A percentile compares a stretch with the other conserved stretches of the same genome.
Conservation (phyloP, 1,140 invertebrate species). For the Drosophila lacertosa region DNA sequence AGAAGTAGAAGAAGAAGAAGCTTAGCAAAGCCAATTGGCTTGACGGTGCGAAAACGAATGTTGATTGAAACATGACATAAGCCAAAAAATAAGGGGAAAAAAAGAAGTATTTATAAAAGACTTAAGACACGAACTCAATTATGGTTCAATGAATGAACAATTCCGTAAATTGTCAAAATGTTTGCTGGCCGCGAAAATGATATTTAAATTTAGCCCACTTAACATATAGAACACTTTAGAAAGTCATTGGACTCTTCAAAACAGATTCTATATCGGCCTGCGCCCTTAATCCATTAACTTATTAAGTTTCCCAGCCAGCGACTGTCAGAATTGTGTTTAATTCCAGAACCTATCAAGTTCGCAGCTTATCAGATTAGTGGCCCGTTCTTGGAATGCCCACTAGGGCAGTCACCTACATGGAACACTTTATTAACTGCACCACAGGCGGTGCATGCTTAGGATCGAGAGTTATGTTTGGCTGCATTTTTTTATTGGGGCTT, state of each 20-base stretch:
- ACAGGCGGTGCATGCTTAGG: background rate
- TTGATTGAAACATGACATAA: conserved; percentile 73
- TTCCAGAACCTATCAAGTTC: background rate
- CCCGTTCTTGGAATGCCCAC: background rate
- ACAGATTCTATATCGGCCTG: conserved; percentile 23
- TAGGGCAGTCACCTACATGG: background rate
- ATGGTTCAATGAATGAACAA: conserved; percentile 33
- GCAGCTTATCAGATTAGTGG: conserved; percentile 1
- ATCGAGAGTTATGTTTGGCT: background rate
- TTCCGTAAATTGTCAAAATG: conserved; percentile 48
- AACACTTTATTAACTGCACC: conserved; percentile 4
- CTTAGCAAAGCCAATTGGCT: conserved; percentile 25
- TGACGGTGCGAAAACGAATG: conserved; percentile 32
- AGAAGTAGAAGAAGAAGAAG: no score
- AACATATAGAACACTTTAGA: conserved; percentile 40
- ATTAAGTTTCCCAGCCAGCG: background rate
- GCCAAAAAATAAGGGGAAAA: conserved; percentile 34
- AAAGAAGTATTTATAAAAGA: conserved; percentile 28
- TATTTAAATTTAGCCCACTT: conserved; percentile 51
- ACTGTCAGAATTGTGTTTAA: background rate
- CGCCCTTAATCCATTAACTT: conserved; percentile 33
- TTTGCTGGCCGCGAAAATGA: conserved; percentile 39
- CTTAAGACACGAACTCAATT: conserved; percentile 44
- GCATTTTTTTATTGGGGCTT: background rate
- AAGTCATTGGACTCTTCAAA: conserved; percentile 29